A percentile compares a stretch with the other conserved stretches of the same genome.
These are phyloP conservation scores for Arremon brunneinucha DNA, from an alignment of 2,797 vertebrate species.

Conservation along the genomic window DNA sequence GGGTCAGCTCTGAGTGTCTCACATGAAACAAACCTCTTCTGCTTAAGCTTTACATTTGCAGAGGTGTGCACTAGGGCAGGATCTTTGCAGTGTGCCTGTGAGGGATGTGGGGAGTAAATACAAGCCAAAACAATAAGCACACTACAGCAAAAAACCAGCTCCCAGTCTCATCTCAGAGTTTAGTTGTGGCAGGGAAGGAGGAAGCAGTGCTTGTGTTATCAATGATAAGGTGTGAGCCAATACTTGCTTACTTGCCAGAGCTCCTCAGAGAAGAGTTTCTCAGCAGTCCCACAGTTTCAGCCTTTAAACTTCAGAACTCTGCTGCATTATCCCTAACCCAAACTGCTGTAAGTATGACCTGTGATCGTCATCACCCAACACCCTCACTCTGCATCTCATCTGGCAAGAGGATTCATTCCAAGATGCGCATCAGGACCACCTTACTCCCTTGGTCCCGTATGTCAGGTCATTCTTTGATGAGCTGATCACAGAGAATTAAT, in stretches of 20 bases:
- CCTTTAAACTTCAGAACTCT: neutral
- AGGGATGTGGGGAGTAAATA: neutral
- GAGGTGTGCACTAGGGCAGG: accelerated
- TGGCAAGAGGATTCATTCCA: neutral
- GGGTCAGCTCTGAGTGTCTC: neutral
- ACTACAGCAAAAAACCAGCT: neutral
- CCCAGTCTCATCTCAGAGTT: neutral
- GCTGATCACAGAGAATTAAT: neutral
- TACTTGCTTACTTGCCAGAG: neutral
- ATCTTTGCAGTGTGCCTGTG: neutral
- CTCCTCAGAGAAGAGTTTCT: neutral
- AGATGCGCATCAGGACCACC: neutral
- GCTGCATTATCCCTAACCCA: neutral
- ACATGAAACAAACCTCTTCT: neutral
- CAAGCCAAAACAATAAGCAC: neutral
- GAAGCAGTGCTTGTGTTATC: neutral
- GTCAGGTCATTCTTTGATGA: neutral
- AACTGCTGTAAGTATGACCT: neutral
- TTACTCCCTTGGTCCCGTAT: neutral
- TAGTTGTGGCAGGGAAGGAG: neutral
- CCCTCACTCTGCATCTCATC: neutral
- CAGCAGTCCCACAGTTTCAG: neutral
- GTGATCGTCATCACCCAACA: neutral
- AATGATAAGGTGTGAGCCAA: neutral
- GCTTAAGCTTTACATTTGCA: neutral